A percentile compares a stretch with the other conserved stretches of the same genome.
Conservation (phyloP, 1,140 invertebrate species). For the Chlorops oryzae region DNA sequence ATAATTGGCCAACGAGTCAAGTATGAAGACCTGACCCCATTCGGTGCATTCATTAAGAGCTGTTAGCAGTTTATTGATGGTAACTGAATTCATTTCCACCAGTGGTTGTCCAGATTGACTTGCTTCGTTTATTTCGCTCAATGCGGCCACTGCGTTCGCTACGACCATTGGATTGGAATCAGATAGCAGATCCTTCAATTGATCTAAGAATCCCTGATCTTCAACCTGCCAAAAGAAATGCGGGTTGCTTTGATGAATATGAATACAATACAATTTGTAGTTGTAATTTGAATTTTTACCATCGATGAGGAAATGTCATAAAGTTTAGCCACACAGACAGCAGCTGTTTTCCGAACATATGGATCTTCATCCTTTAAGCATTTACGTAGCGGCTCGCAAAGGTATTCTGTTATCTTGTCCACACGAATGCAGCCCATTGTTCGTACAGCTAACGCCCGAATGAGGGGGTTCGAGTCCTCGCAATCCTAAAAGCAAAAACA, state of each 20-base stretch:
- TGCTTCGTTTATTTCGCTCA: conserved; percentile 98
- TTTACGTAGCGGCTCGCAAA: conserved; percentile 97
- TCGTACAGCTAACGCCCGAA: conserved; percentile 94
- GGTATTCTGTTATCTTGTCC: conserved; percentile 99
- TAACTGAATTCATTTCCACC: conserved; percentile 94
- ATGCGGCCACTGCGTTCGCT: conserved; percentile 96
- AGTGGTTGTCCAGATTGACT: conserved; percentile 86
- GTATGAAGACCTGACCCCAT: conserved; percentile 98
- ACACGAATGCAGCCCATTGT: conserved; percentile 99
- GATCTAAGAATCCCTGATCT: conserved; percentile 92
- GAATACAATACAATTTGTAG: conserved; percentile 4
- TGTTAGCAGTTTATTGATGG: conserved; percentile 97
- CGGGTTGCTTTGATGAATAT: neutral
- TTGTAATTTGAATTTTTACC: conserved; percentile 74
- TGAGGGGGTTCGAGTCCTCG: conserved; percentile 99
- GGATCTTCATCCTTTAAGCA: conserved; percentile 99
- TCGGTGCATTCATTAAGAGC: conserved; percentile 99
- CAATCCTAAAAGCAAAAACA: conserved; percentile 69
- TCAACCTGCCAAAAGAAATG: conserved; percentile 26
- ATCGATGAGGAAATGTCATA: conserved; percentile 98
- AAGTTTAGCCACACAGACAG: conserved; percentile 97
- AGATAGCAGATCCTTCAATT: conserved; percentile 92
- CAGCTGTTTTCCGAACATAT: conserved; percentile 98
- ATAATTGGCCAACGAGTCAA: conserved; percentile 97
- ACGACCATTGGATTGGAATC: conserved; percentile 99